Conservation (phyloP, 2,888 invertebrate species). For the Lasius fuliginosus region DNA sequence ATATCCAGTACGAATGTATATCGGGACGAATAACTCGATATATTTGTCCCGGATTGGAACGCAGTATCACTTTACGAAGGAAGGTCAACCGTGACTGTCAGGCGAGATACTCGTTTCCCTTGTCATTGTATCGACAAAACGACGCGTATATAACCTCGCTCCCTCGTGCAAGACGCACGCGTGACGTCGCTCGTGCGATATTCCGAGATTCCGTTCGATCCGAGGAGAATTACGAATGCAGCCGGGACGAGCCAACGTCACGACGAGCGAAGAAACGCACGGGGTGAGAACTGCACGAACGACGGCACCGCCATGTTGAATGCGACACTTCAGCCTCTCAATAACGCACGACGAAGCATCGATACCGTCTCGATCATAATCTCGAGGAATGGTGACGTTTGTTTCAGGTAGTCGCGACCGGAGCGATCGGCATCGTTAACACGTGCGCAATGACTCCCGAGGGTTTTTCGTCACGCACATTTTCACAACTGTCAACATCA, state of each 20-base stretch:
- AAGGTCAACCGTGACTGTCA: constrained; percentile 18
- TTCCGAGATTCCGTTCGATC: neutral
- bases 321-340: constrained; percentile 39
- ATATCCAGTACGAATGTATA: too few relatives aligned
- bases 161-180: neutral
- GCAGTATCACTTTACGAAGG: neutral
- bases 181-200: neutral
- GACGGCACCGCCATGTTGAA: constrained; percentile 48
- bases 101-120: constrained; percentile 7
- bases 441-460: neutral
- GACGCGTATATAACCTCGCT: neutral
- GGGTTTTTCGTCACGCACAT: constrained; percentile 27
- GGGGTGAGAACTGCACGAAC: constrained; percentile 6
- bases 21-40: neutral
- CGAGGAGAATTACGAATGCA: neutral
- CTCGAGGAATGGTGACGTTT: neutral
- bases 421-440: neutral
- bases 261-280: constrained; percentile 16
- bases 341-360: constrained; percentile 8
- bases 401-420: neutral
- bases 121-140: neutral
- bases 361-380: neutral
- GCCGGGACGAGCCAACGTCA: constrained; percentile 11
- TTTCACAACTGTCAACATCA: constrained; percentile 40
- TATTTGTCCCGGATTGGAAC: neutral